These are phyloP conservation scores for Aurelia aurita DNA, from an alignment of 30 jellyfish, hydroid and myxozoan genomes.

Conservation along the genomic window DNA sequence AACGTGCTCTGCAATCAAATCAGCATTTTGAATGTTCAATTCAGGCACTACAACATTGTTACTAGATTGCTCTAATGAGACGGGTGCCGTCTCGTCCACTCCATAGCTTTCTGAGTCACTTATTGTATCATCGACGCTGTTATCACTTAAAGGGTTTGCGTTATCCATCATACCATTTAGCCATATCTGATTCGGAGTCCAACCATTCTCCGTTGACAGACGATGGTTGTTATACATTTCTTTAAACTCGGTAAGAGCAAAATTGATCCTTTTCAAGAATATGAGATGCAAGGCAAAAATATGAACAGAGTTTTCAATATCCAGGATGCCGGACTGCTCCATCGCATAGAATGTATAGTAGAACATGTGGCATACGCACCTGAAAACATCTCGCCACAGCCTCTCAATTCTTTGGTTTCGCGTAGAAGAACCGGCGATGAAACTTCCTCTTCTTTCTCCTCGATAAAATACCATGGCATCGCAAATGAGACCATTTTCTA, in stretches of 20 bases:
- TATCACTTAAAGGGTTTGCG: no score
- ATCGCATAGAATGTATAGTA: constrained; percentile 54
- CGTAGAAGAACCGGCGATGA: constrained; percentile 40
- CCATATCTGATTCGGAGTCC: constrained; percentile 56
- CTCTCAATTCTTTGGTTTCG: constrained; percentile 53
- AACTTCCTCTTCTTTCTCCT: constrained; percentile 20
- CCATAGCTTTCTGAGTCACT: no score
- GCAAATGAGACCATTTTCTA: constrained; percentile 38
- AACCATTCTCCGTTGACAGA: constrained; percentile 45
- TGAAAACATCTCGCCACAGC: constrained; percentile 63
- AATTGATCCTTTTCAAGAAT: constrained; percentile 17
- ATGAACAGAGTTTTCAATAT: constrained; percentile 43
- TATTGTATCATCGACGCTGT: no score
- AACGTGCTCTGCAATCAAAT: no score
- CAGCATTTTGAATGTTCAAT: no score
- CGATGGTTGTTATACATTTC: constrained; percentile 26
- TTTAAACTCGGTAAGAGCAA: constrained; percentile 9
- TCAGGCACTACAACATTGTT: no score
- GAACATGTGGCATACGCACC: constrained; percentile 35
- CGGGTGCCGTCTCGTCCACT: no score
- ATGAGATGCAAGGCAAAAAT: constrained; percentile 17
- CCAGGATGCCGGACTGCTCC: constrained; percentile 60
- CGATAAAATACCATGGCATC: constrained; percentile 17
- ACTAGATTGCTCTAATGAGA: no score
- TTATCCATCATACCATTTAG: constrained; percentile 16